Evolutionary conservation across 2,113 vertebrate species (phyloP).

Genomic region (Callaeas wilsoni): DNA sequence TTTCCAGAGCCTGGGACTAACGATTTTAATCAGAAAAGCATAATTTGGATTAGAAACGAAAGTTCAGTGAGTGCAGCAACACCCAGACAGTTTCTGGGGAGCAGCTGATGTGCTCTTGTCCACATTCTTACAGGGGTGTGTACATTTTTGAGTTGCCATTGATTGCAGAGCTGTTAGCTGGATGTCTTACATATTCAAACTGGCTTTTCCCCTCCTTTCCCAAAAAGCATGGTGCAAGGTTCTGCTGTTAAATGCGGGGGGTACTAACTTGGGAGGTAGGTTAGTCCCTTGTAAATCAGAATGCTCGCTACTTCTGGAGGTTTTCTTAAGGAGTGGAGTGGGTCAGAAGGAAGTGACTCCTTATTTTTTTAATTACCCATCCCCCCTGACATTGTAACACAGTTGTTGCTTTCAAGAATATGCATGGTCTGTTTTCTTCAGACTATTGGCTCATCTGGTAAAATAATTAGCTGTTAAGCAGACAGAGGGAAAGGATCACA

Average conservation of each 20-base stretch:
- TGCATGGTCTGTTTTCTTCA: slow-evolving; percentile 56
- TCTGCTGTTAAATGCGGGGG: neutral
- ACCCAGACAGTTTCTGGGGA: neutral
- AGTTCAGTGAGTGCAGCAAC: fast-evolving
- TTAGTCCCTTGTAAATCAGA: neutral
- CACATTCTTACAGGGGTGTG: neutral
- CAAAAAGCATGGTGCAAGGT: neutral
- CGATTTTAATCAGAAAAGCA: neutral
- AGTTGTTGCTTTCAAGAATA: slow-evolving; percentile 62
- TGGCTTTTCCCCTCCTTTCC: neutral
- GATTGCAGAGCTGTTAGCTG: neutral
- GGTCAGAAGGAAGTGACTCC: slow-evolving; percentile 13
- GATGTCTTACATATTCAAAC: neutral
- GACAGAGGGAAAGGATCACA: slow-evolving; percentile 58
- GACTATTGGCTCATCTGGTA: slow-evolving; percentile 57
- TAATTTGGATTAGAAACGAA: neutral
- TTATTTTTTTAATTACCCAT: neutral
- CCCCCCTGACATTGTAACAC: neutral
- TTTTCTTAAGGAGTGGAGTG: neutral
- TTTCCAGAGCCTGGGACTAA: neutral
- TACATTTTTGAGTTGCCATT: neutral
- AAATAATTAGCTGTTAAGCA: slow-evolving; percentile 70
- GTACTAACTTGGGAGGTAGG: neutral
- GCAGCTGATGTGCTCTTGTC: neutral
- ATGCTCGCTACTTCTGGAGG: neutral